Conservation (phyloP, 2,888 invertebrate species). For the Apotomis capreana region DNA sequence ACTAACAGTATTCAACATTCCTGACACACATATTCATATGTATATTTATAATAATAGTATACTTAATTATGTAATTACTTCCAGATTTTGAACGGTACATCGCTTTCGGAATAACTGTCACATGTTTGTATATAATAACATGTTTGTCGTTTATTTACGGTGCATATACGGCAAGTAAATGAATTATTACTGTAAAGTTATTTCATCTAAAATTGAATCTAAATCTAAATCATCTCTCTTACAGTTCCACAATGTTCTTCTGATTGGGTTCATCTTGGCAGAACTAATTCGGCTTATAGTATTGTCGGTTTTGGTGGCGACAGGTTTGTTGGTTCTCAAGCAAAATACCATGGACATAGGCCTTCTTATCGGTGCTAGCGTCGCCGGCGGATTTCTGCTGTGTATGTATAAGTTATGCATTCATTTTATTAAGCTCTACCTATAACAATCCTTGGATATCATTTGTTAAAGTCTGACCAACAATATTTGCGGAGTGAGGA, state of each 20-base stretch:
- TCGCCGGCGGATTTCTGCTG: conserved; percentile 69
- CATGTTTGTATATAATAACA: conserved; percentile 61
- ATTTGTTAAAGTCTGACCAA: no score
- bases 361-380: conserved; percentile 73
- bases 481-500: no score
- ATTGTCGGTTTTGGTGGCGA: conserved; percentile 58
- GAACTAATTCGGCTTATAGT: conserved; percentile 65
- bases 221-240: conserved; percentile 28
- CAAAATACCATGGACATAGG: conserved; percentile 79
- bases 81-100: conserved; percentile 68
- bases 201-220: no score
- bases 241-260: conserved; percentile 67
- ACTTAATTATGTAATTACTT: conserved; percentile 43
- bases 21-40: no score
- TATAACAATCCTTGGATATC: no score
- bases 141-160: conserved; percentile 70
- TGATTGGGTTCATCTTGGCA: conserved; percentile 66
- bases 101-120: conserved; percentile 56
- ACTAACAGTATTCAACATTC: not conserved
- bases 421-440: no score
- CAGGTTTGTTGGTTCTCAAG: conserved; percentile 68
- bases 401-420: conserved; percentile 56
- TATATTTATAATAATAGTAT: no score
- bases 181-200: not conserved
- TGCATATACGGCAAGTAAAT: conserved; percentile 66